phyloP scores from a whole-genome alignment of 2,797 vertebrate species.

The Antrozous pallidus region DNA sequence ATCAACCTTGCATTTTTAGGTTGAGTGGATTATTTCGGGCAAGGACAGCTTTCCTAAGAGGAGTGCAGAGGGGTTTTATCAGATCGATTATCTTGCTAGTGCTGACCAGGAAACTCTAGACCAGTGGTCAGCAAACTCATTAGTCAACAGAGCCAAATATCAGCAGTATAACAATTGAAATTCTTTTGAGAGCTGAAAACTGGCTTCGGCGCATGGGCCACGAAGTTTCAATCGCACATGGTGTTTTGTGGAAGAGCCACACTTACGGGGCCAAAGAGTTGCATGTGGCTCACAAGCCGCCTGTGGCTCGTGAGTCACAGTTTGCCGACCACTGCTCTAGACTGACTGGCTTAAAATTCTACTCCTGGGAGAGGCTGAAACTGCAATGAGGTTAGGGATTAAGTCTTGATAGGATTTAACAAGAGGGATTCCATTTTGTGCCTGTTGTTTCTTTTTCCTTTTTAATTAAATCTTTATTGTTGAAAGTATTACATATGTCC shows the following conservation, averaged over 20 bases:
- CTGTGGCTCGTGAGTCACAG: too few species aligned
- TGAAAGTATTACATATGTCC: too few species aligned
- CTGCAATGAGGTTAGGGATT: not conserved
- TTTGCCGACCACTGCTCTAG: too few species aligned
- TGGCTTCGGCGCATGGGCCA: too few species aligned
- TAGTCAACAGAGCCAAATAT: too few species aligned
- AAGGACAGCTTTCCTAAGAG: not conserved
- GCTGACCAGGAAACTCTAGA: not conserved
- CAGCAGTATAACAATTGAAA: too few species aligned
- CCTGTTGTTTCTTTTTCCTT: not conserved
- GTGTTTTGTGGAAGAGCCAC: too few species aligned
- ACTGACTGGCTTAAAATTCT: not conserved
- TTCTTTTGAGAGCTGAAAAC: too few species aligned
- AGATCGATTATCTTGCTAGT: not conserved
- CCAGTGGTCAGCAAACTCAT: too few species aligned
- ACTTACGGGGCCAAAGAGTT: too few species aligned
- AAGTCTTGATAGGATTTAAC: not conserved
- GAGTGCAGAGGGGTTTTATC: not conserved
- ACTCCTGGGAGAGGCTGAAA: not conserved
- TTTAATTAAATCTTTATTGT: not conserved
- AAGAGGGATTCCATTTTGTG: not conserved
- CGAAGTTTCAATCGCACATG: too few species aligned
- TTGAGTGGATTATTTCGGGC: not conserved
- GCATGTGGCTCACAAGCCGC: too few species aligned
- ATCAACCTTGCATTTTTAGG: not conserved